phyloP scores from a whole-genome alignment of 2,888 invertebrate genomes.

The Meiosimyza platycephala region DNA sequence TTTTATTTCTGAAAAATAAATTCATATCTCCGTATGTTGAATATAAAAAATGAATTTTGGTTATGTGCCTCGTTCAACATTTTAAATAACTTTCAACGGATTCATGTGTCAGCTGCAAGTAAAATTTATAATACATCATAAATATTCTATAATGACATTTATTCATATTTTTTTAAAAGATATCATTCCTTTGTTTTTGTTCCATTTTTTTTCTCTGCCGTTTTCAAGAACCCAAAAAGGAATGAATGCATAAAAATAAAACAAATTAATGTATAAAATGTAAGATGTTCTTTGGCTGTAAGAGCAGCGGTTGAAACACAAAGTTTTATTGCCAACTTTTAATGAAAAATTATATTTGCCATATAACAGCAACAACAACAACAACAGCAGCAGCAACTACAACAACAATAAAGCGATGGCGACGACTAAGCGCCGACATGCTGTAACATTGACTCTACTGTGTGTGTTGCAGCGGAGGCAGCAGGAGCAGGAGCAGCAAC shows the following conservation, averaged over 20 bases:
- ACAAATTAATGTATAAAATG: conserved; percentile 9
- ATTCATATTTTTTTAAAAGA: conserved; percentile 1
- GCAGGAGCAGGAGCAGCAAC: too few species aligned
- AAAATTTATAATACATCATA: conserved; percentile 36
- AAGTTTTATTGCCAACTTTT: conserved; percentile 63
- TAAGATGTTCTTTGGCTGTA: neutral
- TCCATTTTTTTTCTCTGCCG: neutral
- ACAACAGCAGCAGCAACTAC: conserved; percentile 31
- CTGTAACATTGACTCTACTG: too few species aligned
- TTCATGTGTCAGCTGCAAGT: conserved; percentile 25
- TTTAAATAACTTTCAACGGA: too few species aligned
- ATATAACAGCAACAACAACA: conserved; percentile 37
- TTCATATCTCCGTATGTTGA: too few species aligned
- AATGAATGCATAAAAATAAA: conserved; percentile 12
- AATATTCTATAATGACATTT: conserved; percentile 38
- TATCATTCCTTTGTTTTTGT: conserved; percentile 16
- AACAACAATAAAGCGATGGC: too few species aligned
- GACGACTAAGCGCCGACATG: too few species aligned
- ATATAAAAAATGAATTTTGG: too few species aligned
- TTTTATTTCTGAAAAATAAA: too few species aligned
- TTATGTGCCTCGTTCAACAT: too few species aligned
- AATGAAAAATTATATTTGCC: conserved; percentile 62
- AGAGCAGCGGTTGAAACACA: conserved; percentile 34
- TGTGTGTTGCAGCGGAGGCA: too few species aligned
- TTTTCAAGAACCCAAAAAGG: neutral